These are phyloP conservation scores for Hypotaenidia okinawae DNA, from an alignment of 2,797 vertebrate genomes.

Conservation along the genomic window DNA sequence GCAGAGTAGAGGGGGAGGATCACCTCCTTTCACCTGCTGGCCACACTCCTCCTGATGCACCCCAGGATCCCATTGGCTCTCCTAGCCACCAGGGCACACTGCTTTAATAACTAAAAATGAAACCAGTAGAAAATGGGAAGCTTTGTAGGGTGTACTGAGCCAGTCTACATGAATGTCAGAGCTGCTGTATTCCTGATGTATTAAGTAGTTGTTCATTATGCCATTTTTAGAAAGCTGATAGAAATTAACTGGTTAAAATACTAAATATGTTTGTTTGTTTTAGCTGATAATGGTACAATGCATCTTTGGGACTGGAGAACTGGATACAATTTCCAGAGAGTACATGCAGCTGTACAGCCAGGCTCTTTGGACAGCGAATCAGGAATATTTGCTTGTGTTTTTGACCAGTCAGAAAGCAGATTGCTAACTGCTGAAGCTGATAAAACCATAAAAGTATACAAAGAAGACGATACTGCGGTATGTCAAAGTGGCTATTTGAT, in stretches of 20 bases:
- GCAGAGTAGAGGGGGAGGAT: too few relatives aligned
- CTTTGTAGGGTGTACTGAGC: neutral
- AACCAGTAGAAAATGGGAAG: neutral
- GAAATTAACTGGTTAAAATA: neutral
- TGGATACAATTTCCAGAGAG: slow-evolving; percentile 98
- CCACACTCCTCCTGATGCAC: too few relatives aligned
- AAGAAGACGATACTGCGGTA: slow-evolving; percentile 95
- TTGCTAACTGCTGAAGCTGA: slow-evolving; percentile 96
- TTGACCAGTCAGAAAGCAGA: slow-evolving; percentile 94
- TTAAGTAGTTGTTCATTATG: neutral
- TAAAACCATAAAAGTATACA: slow-evolving; percentile 99
- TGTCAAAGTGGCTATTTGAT: slow-evolving; percentile 34
- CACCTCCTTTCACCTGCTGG: too few relatives aligned
- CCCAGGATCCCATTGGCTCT: too few relatives aligned
- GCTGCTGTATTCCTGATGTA: neutral
- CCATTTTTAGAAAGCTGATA: neutral
- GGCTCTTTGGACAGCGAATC: slow-evolving; percentile 98
- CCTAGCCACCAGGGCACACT: too few relatives aligned
- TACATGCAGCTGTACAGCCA: slow-evolving; percentile 96
- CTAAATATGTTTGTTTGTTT: slow-evolving; percentile 27
- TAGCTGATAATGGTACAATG: slow-evolving; percentile 98
- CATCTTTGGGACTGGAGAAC: slow-evolving; percentile 99
- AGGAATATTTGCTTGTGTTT: slow-evolving; percentile 95
- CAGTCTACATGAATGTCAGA: neutral
- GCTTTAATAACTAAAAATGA: neutral